phyloP scores from a whole-genome alignment of 1,140 invertebrate genomes.

The Diorhabda sublineata region DNA sequence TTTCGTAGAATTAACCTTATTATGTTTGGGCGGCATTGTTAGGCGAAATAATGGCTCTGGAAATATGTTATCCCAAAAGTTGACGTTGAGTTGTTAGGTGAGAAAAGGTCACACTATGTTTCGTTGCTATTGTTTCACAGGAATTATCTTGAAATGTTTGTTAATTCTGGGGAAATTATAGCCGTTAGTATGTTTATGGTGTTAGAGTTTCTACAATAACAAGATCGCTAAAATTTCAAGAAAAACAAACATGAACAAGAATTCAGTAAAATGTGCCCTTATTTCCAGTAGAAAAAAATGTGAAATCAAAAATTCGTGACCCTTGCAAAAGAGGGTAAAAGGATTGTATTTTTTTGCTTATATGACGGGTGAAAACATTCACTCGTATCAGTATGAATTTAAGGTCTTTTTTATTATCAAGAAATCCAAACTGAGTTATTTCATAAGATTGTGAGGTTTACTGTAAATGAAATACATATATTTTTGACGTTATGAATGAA shows the following conservation, averaged over 20 bases:
- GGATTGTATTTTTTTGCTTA: too few species aligned
- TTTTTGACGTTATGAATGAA: too few species aligned
- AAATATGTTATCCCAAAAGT: slow-evolving; percentile 2
- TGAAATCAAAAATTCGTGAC: too few species aligned
- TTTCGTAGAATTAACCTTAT: slow-evolving; percentile 2
- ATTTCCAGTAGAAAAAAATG: too few species aligned
- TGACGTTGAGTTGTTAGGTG: slow-evolving; percentile 1
- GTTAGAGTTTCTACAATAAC: not conserved
- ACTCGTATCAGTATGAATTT: too few species aligned
- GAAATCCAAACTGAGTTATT: too few species aligned
- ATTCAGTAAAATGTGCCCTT: not conserved
- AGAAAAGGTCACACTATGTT: slow-evolving; percentile 2
- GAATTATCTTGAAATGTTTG: slow-evolving; percentile 2
- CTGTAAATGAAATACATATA: too few species aligned
- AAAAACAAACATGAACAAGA: not conserved
- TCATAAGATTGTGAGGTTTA: too few species aligned
- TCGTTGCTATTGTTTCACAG: not conserved
- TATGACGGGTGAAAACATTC: too few species aligned
- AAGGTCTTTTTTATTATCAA: too few species aligned
- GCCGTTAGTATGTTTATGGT: not conserved
- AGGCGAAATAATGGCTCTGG: not conserved
- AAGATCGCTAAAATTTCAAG: not conserved
- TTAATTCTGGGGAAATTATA: not conserved
- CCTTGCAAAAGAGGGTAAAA: too few species aligned
- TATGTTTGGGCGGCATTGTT: slow-evolving; percentile 1